Base-by-base conservation (phyloP, 35 echinoderm and acorn worm species). In the Stichopus chloronotus region DNA sequence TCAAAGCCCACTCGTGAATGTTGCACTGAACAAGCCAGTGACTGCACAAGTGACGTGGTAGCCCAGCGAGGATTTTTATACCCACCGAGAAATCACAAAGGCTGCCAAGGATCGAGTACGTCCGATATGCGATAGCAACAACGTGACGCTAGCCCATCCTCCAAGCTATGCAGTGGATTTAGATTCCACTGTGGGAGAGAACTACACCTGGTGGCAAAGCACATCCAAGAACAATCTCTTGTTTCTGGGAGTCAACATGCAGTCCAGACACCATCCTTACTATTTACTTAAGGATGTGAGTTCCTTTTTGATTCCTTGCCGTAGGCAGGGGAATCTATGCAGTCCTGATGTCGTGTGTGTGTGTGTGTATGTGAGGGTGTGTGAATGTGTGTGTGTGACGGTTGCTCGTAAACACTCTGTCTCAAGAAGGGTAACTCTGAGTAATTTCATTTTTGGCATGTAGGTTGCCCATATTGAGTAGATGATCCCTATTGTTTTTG, bases 131-230 rank as follows among this genome's bases (percentile, higher is more conserved):
- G 83, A 96, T 86, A 95, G 95, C 14, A 56, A 10, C 25, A 92
- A 95, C 53, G 20, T 90, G 2, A 55, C 82, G 7, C 68, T 96
- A 59, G 91, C 95, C 69, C 95, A 96, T 94, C 95, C 93, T n/a
- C 94, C 97, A 20, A 86, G 76, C 4, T 30, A 81, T 9, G 96
- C 96, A 93, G 97, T 99, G 4, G 97, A 99, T 74, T 16, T 14
- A 7, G 93, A 98, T 79, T 53, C 96, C 13, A 91, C 88, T 55
- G 59, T 25, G 8, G 97, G 88, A 12, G 92, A 92, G n/a, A 91
- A 55, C 14, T 96, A 95, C 88, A 99, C 97, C 20, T 99, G 95
- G 95, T 99, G 97, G 97, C 97, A 99, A 86, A 99, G 97, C 82
- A 76, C 95, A 17, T 99, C 97, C 17, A 95, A 81, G 79, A 95